phyloP scores from a whole-genome alignment of 2,888 invertebrate species.

The Ptycholaimellus sp. region DNA sequence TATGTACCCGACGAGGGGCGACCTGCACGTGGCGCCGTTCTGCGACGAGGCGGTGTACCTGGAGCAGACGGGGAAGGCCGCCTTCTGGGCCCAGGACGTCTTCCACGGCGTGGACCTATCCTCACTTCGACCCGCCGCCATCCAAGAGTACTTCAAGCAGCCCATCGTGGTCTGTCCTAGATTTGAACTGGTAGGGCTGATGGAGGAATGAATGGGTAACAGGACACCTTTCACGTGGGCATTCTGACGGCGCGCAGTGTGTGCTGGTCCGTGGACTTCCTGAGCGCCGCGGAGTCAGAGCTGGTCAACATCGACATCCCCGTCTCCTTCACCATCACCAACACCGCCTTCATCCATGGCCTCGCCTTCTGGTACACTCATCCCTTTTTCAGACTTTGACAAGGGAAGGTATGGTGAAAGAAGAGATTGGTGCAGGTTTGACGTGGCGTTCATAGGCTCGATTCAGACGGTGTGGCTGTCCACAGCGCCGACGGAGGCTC shows the following conservation, averaged over 20 bases:
- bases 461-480: conserved; percentile 76
- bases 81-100: conserved; percentile 93
- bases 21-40: conserved; percentile 87
- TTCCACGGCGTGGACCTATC: conserved; percentile 92
- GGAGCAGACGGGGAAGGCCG: conserved; percentile 93
- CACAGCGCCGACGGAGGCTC: conserved; percentile 82
- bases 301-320: conserved; percentile 84
- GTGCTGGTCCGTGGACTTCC: conserved; percentile 74
- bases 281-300: conserved; percentile 68
- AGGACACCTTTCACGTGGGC: conserved; percentile 83
- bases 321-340: conserved; percentile 64
- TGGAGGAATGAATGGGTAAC: conserved; percentile 3
- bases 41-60: conserved; percentile 87
- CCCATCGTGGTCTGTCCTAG: conserved; percentile 48
- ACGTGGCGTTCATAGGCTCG: conserved; percentile 70
- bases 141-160: conserved; percentile 88
- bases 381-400: too few species aligned
- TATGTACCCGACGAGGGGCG: conserved; percentile 91
- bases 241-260: conserved; percentile 85
- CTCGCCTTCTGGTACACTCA: conserved; percentile 98
- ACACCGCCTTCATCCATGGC: conserved; percentile 82
- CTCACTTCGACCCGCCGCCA: conserved; percentile 64
- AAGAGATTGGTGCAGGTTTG: too few species aligned
- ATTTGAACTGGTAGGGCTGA: background rate
- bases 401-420: too few species aligned